phyloP scores from a whole-genome alignment of 2,888 invertebrate genomes.

The Pandemis cinnamomeana region DNA sequence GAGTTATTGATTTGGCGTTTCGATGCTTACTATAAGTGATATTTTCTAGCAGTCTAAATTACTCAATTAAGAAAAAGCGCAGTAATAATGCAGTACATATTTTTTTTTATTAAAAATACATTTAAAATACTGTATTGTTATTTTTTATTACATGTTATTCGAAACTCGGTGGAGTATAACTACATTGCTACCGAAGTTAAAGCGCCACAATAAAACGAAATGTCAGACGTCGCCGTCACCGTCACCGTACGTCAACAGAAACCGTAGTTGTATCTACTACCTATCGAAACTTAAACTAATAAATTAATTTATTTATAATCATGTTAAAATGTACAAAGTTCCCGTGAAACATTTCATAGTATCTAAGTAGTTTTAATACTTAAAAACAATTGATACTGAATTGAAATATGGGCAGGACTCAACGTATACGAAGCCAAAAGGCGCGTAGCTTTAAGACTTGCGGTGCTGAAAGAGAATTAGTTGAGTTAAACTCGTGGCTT shows the following conservation, averaged over 20 bases:
- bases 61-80: too few species aligned
- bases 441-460: slow-evolving; percentile 63
- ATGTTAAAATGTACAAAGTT: neutral
- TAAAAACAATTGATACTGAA: neutral
- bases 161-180: too few species aligned
- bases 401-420: slow-evolving; percentile 80
- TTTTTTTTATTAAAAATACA: too few species aligned
- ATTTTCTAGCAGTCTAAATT: too few species aligned
- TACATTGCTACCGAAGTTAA: neutral
- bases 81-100: too few species aligned
- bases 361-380: neutral
- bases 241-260: neutral
- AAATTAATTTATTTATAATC: neutral
- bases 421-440: slow-evolving; percentile 69
- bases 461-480: slow-evolving; percentile 67
- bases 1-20: slow-evolving; percentile 26
- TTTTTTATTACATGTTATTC: too few species aligned
- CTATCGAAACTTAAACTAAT: neutral
- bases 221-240: neutral
- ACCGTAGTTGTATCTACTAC: neutral
- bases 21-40: neutral
- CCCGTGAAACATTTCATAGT: neutral
- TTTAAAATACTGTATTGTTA: too few species aligned
- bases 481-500: slow-evolving; percentile 83
- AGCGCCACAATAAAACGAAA: slow-evolving; percentile 1